These are phyloP conservation scores for Stenchaetothrips biformis DNA, from an alignment of 2,888 invertebrate species.

Conservation along the genomic window DNA sequence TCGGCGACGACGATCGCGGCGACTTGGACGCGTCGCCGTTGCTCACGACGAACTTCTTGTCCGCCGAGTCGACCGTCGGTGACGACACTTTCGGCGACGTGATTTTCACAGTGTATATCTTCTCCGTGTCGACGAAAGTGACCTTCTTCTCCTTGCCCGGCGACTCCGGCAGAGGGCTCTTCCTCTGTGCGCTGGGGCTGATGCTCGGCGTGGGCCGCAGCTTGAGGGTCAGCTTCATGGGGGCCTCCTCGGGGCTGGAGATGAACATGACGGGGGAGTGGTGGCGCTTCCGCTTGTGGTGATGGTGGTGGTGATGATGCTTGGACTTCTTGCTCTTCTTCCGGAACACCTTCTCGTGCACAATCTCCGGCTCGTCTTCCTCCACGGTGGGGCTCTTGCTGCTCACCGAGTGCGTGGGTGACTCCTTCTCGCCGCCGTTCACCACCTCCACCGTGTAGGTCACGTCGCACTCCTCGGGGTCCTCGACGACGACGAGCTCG, in stretches of 20 bases:
- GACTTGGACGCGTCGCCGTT: not conserved
- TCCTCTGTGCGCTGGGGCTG: not conserved
- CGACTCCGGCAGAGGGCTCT: not conserved
- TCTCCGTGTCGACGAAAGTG: not conserved
- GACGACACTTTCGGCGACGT: not conserved
- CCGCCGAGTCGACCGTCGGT: not conserved
- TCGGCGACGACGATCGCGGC: not conserved
- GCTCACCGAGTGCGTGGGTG: not conserved
- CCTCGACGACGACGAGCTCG: not conserved
- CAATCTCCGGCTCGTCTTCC: slow-evolving; percentile 1
- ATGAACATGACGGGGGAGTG: slow-evolving; percentile 32
- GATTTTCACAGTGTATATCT: slow-evolving; percentile 4
- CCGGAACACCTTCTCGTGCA: slow-evolving; percentile 2
- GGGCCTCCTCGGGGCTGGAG: not conserved
- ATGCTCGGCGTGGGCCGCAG: not conserved
- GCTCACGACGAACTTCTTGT: not conserved
- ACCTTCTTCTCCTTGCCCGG: not conserved
- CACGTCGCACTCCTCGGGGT: not conserved
- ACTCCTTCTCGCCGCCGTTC: not conserved
- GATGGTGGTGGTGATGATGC: slow-evolving; percentile 38
- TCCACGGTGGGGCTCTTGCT: not conserved
- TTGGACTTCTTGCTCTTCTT: slow-evolving; percentile 39
- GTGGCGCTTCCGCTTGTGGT: slow-evolving; percentile 38
- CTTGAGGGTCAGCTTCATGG: slow-evolving; percentile 7
- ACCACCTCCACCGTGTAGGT: not conserved